These are phyloP conservation scores for Sibirionetta formosa DNA, from an alignment of 2,797 vertebrate species.

Conservation along the genomic window DNA sequence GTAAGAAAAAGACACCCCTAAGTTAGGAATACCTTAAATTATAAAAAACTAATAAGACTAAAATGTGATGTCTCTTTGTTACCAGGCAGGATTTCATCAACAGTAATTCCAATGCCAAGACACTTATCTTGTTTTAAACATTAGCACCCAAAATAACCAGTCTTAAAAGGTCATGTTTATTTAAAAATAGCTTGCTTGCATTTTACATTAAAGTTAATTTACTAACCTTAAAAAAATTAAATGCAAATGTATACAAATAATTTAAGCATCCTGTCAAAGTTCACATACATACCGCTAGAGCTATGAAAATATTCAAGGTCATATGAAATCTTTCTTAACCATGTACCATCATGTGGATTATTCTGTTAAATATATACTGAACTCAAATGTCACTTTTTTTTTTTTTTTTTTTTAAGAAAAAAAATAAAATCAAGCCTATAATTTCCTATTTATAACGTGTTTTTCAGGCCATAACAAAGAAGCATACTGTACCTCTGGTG, in stretches of 20 bases:
- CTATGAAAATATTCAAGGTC: slow-evolving; percentile 51
- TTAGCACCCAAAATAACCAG: slow-evolving; percentile 54
- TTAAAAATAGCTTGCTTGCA: slow-evolving; percentile 65
- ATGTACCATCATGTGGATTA: background rate
- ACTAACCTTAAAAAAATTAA: slow-evolving; percentile 64
- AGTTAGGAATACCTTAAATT: background rate
- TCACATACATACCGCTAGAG: slow-evolving; percentile 47
- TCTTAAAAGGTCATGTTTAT: slow-evolving; percentile 60
- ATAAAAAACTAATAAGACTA: background rate
- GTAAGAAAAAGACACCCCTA: background rate
- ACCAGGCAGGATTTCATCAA: background rate
- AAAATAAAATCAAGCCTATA: background rate
- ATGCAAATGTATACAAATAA: slow-evolving; percentile 72
- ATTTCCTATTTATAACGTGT: slow-evolving; percentile 46
- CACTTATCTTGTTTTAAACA: slow-evolving; percentile 25
- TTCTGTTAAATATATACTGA: background rate
- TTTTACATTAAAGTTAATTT: slow-evolving; percentile 39
- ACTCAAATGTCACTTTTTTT: background rate
- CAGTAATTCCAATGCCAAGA: background rate
- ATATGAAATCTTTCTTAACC: slow-evolving; percentile 29
- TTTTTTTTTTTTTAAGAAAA: background rate
- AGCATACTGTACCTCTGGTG: slow-evolving; percentile 94
- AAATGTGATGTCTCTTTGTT: background rate
- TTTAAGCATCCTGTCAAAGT: slow-evolving; percentile 64
- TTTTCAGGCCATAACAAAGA: slow-evolving; percentile 83